phyloP scores from a whole-genome alignment of 2,113 vertebrate species.

The Tretioscincus oriximinensis region DNA sequence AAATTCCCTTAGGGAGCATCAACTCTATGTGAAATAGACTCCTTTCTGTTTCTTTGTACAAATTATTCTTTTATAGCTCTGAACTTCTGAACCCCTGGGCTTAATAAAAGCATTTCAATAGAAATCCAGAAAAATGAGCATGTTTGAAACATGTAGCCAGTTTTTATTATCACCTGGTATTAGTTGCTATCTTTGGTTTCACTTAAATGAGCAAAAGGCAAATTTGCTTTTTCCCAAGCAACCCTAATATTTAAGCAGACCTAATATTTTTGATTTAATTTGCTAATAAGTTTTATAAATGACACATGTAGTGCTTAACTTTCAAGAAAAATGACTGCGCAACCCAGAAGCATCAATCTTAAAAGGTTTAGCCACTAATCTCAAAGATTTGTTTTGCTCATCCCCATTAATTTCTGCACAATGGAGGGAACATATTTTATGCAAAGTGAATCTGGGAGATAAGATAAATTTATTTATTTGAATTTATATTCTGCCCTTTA shows the following conservation, averaged over 20 bases:
- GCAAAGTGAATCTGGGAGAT: too few species aligned
- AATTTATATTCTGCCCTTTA: too few species aligned
- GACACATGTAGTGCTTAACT: background rate
- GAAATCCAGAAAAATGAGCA: conserved; percentile 53
- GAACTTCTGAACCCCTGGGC: conserved; percentile 66
- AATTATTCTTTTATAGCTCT: conserved; percentile 70
- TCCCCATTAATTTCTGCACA: background rate
- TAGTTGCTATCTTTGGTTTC: conserved; percentile 31
- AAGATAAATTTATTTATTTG: too few species aligned
- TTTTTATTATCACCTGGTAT: conserved; percentile 55
- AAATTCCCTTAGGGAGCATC: conserved; percentile 68
- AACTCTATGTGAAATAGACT: conserved; percentile 64
- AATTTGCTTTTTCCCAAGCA: background rate
- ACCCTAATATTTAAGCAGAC: too few species aligned
- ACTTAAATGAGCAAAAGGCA: background rate
- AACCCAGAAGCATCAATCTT: background rate
- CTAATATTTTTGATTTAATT: background rate
- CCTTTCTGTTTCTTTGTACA: conserved; percentile 69
- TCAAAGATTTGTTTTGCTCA: background rate
- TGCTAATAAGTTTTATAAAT: background rate
- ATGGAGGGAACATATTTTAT: too few species aligned
- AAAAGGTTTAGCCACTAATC: too few species aligned
- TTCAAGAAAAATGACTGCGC: background rate
- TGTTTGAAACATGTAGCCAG: conserved; percentile 56
- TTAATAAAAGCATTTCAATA: conserved; percentile 55